Conservation (phyloP, 1,140 invertebrate species). For the Trichomalopsis sarcophagae region DNA sequence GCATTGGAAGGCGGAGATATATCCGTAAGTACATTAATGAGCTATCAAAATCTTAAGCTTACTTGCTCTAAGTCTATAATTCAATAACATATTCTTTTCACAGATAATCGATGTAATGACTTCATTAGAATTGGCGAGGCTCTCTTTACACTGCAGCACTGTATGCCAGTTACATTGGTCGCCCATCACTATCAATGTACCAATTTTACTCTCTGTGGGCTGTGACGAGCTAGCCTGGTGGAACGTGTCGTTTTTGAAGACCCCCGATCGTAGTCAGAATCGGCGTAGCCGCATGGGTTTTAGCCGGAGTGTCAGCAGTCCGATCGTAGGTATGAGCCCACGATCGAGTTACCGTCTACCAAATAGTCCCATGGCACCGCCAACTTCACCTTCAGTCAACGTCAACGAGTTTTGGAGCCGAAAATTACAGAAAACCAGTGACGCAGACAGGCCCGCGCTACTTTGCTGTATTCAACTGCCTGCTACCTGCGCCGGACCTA, state of each 20-base stretch:
- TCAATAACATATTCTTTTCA: slow-evolving; percentile 27
- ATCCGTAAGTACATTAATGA: slow-evolving; percentile 56
- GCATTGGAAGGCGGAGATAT: slow-evolving; percentile 68
- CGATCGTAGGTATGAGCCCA: slow-evolving; percentile 56
- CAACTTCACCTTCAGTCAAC: slow-evolving; percentile 9
- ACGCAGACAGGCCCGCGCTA: slow-evolving; percentile 58
- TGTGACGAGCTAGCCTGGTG: slow-evolving; percentile 68
- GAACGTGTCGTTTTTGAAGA: slow-evolving; percentile 61
- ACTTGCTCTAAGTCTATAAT: not conserved
- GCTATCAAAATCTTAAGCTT: not conserved
- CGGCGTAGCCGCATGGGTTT: slow-evolving; percentile 62
- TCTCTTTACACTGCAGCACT: slow-evolving; percentile 61
- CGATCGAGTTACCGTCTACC: slow-evolving; percentile 50
- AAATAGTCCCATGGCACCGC: not conserved
- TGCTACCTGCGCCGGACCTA: slow-evolving; percentile 61
- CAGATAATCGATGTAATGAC: slow-evolving; percentile 64
- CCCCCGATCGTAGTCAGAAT: slow-evolving; percentile 52
- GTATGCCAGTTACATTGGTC: slow-evolving; percentile 68
- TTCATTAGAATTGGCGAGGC: slow-evolving; percentile 51
- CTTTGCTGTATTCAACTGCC: slow-evolving; percentile 64
- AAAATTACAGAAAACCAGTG: slow-evolving; percentile 58
- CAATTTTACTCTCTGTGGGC: slow-evolving; percentile 66
- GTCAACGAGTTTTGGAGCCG: slow-evolving; percentile 59
- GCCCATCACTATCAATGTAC: slow-evolving; percentile 56
- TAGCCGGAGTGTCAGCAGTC: slow-evolving; percentile 60